A percentile compares a stretch with the other conserved stretches of the same genome.
These are phyloP conservation scores for Enchytraeus crypticus DNA, from an alignment of 2,888 invertebrate species.

Conservation along the genomic window DNA sequence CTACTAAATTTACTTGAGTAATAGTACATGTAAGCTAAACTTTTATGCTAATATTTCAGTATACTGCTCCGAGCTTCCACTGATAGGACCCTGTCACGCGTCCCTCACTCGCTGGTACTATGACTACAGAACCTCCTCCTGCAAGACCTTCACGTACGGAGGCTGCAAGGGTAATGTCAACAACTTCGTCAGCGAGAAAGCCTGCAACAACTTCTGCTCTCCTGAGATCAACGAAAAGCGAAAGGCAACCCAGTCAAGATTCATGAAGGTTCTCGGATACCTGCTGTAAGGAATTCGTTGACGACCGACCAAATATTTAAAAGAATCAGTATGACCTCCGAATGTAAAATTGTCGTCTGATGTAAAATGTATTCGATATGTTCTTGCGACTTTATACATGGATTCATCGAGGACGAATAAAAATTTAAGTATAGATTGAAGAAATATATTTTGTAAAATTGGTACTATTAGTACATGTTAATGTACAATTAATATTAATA, in stretches of 20 bases:
- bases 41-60: neutral
- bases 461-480: too few relatives aligned
- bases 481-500: too few relatives aligned
- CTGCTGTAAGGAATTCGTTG: neutral
- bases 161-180: constrained; percentile 21
- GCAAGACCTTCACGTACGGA: constrained; percentile 17
- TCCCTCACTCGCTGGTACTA: constrained; percentile 10
- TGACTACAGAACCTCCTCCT: constrained; percentile 7
- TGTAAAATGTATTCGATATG: too few relatives aligned
- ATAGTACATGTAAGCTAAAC: neutral
- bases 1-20: neutral
- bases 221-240: constrained; percentile 1
- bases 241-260: constrained; percentile 2
- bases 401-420: too few relatives aligned
- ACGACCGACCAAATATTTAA: too few relatives aligned
- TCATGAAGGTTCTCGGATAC: constrained; percentile 1
- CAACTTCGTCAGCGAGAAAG: constrained; percentile 15
- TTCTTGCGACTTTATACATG: too few relatives aligned
- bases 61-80: constrained; percentile 6
- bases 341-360: too few relatives aligned
- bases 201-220: constrained; percentile 10
- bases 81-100: constrained; percentile 16
- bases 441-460: too few relatives aligned
- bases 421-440: too few relatives aligned
- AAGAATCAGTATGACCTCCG: too few relatives aligned